phyloP scores from a whole-genome alignment of 2,888 invertebrate genomes.

The Hypomecis punctinalis region DNA sequence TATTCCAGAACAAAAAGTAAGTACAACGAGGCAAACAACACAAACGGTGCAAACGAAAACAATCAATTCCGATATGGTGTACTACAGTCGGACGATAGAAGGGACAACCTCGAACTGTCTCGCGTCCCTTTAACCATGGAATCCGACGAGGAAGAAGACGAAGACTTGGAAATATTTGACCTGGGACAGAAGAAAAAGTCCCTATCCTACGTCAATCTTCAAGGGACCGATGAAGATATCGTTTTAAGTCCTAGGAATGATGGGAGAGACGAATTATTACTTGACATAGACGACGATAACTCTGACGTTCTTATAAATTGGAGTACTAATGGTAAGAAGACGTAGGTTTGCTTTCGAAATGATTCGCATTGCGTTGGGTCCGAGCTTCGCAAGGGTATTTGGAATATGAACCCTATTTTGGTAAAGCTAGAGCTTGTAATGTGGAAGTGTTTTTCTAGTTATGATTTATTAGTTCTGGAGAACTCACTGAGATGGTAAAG shows the following conservation, averaged over 20 bases:
- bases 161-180: conserved; percentile 81
- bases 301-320: conserved; percentile 75
- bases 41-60: conserved; percentile 66
- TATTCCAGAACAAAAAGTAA: conserved; percentile 70
- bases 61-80: conserved; percentile 83
- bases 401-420: too few relatives aligned
- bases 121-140: conserved; percentile 78
- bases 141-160: conserved; percentile 81
- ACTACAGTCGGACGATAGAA: conserved; percentile 74
- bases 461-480: too few relatives aligned
- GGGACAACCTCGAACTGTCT: conserved; percentile 76
- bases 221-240: conserved; percentile 72
- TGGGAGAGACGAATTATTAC: conserved; percentile 67
- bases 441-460: too few relatives aligned
- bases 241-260: conserved; percentile 58
- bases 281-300: conserved; percentile 75
- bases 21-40: conserved; percentile 62
- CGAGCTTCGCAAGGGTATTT: too few relatives aligned
- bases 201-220: conserved; percentile 75
- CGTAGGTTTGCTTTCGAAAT: conserved; percentile 42
- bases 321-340: conserved; percentile 72
- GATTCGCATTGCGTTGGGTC: conserved; percentile 1
- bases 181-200: conserved; percentile 78
- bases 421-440: too few relatives aligned
- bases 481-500: too few relatives aligned